Evolutionary conservation across 2,113 vertebrate species (phyloP).

Genomic region (Acanthisitta chloris): DNA sequence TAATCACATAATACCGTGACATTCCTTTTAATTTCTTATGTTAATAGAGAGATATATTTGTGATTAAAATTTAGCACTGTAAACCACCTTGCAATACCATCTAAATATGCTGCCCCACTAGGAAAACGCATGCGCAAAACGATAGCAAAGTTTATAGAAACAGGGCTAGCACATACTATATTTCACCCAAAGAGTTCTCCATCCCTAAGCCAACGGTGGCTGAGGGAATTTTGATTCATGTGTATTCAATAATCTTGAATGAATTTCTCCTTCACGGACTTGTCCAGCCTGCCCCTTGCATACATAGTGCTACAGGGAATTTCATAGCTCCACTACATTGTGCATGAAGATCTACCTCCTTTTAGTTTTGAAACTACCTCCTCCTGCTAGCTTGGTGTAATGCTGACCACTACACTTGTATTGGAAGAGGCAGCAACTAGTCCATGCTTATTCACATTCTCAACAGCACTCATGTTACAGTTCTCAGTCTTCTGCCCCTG

Average conservation of each 20-base stretch:
- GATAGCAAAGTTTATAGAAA: neutral
- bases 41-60: neutral
- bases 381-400: neutral
- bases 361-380: neutral
- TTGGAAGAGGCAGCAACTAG: neutral
- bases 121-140: neutral
- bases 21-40: neutral
- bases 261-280: neutral
- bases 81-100: neutral
- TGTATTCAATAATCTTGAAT: neutral
- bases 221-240: neutral
- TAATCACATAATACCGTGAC: neutral
- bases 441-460: slow-evolving; percentile 23
- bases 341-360: neutral
- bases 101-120: neutral
- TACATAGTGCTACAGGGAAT: neutral
- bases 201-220: neutral
- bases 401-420: neutral
- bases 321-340: neutral
- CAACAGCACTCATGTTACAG: neutral
- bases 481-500: neutral
- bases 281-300: neutral
- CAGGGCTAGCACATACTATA: neutral
- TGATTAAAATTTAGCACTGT: neutral
- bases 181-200: neutral